A percentile compares a stretch with the other conserved stretches of the same genome.
These are phyloP conservation scores for Cryptomyrus ogoouensis DNA, from an alignment of 2,113 vertebrate species.

Conservation along the genomic window DNA sequence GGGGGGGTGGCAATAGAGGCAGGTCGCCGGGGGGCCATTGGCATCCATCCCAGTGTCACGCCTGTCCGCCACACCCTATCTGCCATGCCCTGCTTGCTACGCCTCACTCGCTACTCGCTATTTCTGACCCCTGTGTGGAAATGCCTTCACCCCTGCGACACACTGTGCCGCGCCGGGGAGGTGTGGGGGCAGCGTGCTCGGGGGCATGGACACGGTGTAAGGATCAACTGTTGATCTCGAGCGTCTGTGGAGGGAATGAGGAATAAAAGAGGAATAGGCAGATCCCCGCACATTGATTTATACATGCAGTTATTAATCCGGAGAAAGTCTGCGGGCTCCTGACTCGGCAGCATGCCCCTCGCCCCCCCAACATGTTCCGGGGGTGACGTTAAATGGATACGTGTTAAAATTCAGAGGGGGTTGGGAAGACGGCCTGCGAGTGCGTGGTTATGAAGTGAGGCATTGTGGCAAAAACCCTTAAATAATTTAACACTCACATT, in stretches of 20 bases:
- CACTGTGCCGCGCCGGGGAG: constrained; percentile 61
- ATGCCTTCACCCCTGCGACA: constrained; percentile 47
- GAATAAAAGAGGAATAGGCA: constrained; percentile 39
- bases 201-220: constrained; percentile 39
- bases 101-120: constrained; percentile 46
- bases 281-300: constrained; percentile 69
- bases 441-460: constrained; percentile 48
- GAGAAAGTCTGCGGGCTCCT: constrained; percentile 63
- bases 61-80: constrained; percentile 45
- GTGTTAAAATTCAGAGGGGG: constrained; percentile 57
- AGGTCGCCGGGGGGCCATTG: background rate
- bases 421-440: constrained; percentile 59
- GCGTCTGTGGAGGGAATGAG: constrained; percentile 41
- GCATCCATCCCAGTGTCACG: background rate
- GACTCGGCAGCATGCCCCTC: constrained; percentile 54
- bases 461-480: constrained; percentile 50
- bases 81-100: constrained; percentile 24
- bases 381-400: constrained; percentile 68
- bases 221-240: constrained; percentile 65
- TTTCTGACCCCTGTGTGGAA: constrained; percentile 55
- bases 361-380: constrained; percentile 60
- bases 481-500: constrained; percentile 62
- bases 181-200: constrained; percentile 54
- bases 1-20: background rate
- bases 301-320: constrained; percentile 76